These are phyloP conservation scores for Toxostoma redivivum DNA, from an alignment of 2,113 vertebrate genomes.

Conservation along the genomic window DNA sequence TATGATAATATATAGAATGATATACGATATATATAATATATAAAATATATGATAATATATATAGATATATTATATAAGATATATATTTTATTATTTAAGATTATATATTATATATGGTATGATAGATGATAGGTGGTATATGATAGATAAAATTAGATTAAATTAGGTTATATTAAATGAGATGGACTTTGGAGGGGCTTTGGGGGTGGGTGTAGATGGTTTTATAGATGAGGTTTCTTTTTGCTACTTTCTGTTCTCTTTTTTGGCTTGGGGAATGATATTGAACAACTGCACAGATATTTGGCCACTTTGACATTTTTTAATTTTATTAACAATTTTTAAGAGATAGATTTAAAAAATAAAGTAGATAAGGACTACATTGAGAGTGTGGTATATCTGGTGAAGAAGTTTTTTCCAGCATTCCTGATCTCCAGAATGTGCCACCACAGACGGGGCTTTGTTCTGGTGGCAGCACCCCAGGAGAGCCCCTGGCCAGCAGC, in stretches of 20 bases:
- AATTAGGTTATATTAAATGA: neutral
- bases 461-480: neutral
- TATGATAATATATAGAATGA: no score
- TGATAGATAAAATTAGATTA: neutral
- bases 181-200: neutral
- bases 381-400: no score
- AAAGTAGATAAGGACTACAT: neutral
- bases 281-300: neutral
- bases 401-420: neutral
- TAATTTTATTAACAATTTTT: neutral
- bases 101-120: no score
- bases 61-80: no score
- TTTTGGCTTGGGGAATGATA: no score
- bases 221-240: neutral
- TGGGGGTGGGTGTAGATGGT: neutral
- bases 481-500: neutral
- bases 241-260: neutral
- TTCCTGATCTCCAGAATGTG: no score
- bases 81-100: no score
- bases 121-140: neutral
- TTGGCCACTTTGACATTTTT: accelerated
- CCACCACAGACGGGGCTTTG: neutral
- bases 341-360: neutral
- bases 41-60: no score
- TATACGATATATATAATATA: no score